Percentiles rank a stretch among this genome's conserved stretches.
These are phyloP conservation scores for Paratrypauchen microcephalus DNA, from an alignment of 2,797 vertebrate species.

Conservation along the genomic window DNA sequence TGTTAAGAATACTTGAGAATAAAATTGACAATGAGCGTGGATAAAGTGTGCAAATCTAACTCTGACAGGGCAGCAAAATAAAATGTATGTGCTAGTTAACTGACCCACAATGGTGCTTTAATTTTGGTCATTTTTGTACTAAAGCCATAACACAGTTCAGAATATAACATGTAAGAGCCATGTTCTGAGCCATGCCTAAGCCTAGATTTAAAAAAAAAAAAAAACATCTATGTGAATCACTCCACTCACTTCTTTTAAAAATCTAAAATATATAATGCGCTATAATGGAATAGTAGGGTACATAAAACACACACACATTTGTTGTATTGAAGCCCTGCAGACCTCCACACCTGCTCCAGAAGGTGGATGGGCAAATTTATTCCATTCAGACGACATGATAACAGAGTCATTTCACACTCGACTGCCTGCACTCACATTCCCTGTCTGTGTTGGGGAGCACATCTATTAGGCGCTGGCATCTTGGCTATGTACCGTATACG, in stretches of 20 bases:
- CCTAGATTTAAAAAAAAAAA: background rate
- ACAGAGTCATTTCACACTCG: slow-evolving; percentile 76
- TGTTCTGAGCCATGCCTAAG: background rate
- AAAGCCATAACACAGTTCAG: too few relatives aligned
- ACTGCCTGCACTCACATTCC: slow-evolving; percentile 43
- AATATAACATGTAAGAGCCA: background rate
- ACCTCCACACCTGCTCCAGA: slow-evolving; percentile 58
- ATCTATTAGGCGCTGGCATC: slow-evolving; percentile 36
- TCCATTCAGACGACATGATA: slow-evolving; percentile 71
- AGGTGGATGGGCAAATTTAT: slow-evolving; percentile 71
- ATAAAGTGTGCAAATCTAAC: background rate
- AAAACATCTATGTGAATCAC: background rate
- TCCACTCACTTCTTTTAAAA: background rate
- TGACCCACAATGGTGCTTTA: too few relatives aligned
- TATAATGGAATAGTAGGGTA: slow-evolving; percentile 3
- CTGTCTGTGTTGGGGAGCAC: slow-evolving; percentile 14
- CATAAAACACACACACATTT: slow-evolving; percentile 19
- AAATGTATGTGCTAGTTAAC: background rate
- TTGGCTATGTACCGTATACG: slow-evolving; percentile 27
- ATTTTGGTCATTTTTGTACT: too few relatives aligned
- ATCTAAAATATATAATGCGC: background rate
- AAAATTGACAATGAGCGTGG: background rate
- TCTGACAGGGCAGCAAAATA: background rate
- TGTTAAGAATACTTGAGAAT: background rate
- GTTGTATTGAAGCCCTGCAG: slow-evolving; percentile 37